Evolutionary conservation across 30 jellyfish, hydroid and myxozoan species (phyloP).

Genomic region (Aurelia aurita complex sp. Pacific): DNA sequence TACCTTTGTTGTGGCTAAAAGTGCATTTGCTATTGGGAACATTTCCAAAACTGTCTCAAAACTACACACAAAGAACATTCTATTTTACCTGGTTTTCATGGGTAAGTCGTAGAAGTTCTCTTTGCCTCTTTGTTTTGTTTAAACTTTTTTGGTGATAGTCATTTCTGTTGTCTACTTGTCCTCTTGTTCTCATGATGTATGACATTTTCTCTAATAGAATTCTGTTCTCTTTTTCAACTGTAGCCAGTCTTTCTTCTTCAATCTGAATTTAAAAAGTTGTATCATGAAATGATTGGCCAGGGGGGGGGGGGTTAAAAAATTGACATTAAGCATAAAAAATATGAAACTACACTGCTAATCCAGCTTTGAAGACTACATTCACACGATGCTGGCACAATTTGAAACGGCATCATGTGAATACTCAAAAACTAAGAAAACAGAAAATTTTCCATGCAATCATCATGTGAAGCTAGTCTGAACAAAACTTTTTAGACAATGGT

Average conservation of each 20-base stretch:
- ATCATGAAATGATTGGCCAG: neutral
- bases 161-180: constrained; percentile 93
- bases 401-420: too few species aligned
- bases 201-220: constrained; percentile 96
- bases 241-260: constrained; percentile 94
- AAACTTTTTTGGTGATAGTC: constrained; percentile 91
- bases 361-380: too few species aligned
- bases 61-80: too few species aligned
- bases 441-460: too few species aligned
- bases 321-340: too few species aligned
- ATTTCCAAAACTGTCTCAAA: neutral
- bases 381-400: too few species aligned
- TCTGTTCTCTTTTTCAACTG: constrained; percentile 91
- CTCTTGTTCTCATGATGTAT: constrained; percentile 92
- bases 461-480: too few species aligned
- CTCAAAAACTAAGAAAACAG: too few species aligned
- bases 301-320: neutral
- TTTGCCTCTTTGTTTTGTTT: constrained; percentile 91
- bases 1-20: too few species aligned
- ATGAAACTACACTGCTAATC: too few species aligned
- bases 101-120: constrained; percentile 90
- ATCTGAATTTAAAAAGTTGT: constrained; percentile 24
- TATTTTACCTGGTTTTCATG: constrained; percentile 94
- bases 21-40: neutral
- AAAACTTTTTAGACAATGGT: too few species aligned